Percentiles rank a stretch among this genome's conserved stretches.
phyloP scores from a whole-genome alignment of 2,797 vertebrate species.

The Tolypeutes matacus region DNA sequence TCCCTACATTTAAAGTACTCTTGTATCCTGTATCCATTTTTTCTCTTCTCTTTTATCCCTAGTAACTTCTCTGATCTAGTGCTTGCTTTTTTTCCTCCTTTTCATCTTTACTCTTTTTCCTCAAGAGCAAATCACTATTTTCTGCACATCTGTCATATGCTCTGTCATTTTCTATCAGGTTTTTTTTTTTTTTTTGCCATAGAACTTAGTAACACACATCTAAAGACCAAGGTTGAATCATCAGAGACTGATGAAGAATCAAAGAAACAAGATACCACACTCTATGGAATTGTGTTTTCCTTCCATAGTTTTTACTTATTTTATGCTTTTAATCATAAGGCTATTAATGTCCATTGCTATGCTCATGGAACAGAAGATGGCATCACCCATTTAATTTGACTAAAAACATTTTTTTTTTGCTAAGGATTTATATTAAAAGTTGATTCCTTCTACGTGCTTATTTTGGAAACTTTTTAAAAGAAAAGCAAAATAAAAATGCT shows the following conservation, averaged over 20 bases:
- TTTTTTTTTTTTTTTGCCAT: not conserved
- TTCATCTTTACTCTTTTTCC: slow-evolving; percentile 34
- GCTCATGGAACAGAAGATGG: not conserved
- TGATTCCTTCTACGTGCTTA: not conserved
- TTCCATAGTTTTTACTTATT: not conserved
- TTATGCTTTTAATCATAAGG: slow-evolving; percentile 10
- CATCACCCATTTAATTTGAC: not conserved
- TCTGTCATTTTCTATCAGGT: slow-evolving; percentile 45
- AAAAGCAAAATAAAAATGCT: slow-evolving; percentile 21
- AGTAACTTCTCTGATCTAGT: slow-evolving; percentile 31
- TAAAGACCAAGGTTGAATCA: slow-evolving; percentile 47
- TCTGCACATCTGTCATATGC: slow-evolving; percentile 31
- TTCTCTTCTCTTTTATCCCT: accelerated
- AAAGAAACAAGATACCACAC: slow-evolving; percentile 56
- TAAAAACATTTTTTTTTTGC: not conserved
- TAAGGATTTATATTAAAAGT: not conserved
- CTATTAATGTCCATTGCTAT: not conserved
- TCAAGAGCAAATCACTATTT: slow-evolving; percentile 30
- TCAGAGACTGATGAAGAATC: slow-evolving; percentile 47
- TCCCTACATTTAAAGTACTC: slow-evolving; percentile 23
- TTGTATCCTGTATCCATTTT: not conserved
- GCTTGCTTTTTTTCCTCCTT: not conserved
- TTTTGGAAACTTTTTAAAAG: not conserved
- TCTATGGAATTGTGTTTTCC: slow-evolving; percentile 54
- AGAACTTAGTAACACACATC: slow-evolving; percentile 12